phyloP scores from a whole-genome alignment of 2,888 invertebrate genomes.

The Sinodicranocentrus sp. region DNA sequence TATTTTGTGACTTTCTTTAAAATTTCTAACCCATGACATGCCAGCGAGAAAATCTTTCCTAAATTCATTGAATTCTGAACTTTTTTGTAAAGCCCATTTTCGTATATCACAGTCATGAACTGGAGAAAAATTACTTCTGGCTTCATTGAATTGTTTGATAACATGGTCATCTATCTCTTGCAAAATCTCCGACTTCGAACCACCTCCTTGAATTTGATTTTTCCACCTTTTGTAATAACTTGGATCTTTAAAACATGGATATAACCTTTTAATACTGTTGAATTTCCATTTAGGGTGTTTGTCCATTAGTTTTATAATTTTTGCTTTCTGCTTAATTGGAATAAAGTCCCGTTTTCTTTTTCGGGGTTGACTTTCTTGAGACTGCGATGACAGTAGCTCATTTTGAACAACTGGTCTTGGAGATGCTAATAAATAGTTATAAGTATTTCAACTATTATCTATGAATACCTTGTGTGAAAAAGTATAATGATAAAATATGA shows the following conservation, averaged over 20 bases:
- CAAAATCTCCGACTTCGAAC: too few species aligned
- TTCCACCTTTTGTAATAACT: background rate
- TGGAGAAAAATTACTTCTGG: background rate
- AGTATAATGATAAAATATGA: too few species aligned
- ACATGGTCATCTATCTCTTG: background rate
- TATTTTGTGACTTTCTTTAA: background rate
- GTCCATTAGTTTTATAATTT: background rate
- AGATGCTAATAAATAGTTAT: too few species aligned
- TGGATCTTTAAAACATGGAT: background rate
- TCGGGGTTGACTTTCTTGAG: too few species aligned
- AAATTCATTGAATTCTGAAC: background rate
- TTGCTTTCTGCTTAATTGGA: constrained; percentile 5
- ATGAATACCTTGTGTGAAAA: too few species aligned
- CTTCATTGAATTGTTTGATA: background rate
- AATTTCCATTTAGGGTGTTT: background rate
- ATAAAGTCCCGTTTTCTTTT: too few species aligned
- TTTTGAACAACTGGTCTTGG: too few species aligned
- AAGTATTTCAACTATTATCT: too few species aligned
- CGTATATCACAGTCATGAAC: background rate
- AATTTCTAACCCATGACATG: background rate
- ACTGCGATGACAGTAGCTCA: too few species aligned
- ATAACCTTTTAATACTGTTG: background rate
- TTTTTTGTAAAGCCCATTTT: background rate
- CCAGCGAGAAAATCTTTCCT: background rate
- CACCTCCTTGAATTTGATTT: background rate